phyloP scores from a whole-genome alignment of 2,888 invertebrate genomes.

The Drosophila mimica region DNA sequence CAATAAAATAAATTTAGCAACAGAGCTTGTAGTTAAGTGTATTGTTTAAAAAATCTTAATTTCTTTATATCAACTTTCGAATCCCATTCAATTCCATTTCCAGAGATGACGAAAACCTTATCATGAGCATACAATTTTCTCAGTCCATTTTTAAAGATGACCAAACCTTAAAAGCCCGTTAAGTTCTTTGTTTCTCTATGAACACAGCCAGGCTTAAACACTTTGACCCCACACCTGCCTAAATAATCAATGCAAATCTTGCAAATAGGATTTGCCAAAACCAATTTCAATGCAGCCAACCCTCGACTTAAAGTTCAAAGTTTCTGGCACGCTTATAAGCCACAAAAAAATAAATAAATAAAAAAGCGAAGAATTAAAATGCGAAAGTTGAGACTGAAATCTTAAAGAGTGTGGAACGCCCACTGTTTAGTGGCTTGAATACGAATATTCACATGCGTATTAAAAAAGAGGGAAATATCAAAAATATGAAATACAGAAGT shows the following conservation, averaged over 20 bases:
- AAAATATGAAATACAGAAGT: constrained; percentile 75
- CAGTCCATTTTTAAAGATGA: constrained; percentile 1
- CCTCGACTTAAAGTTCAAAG: constrained; percentile 1
- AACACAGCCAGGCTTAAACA: not conserved
- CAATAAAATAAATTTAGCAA: not conserved
- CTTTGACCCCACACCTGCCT: constrained; percentile 5
- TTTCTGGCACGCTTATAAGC: constrained; percentile 48
- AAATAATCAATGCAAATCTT: constrained; percentile 45
- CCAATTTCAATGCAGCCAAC: constrained; percentile 1
- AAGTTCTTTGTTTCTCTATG: not conserved
- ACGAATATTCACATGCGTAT: constrained; percentile 70
- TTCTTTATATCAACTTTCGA: not conserved
- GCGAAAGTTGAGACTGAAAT: constrained; percentile 24
- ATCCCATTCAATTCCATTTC: not conserved
- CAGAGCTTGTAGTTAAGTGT: too few species aligned
- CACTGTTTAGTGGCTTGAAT: constrained; percentile 66
- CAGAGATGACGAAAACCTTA: not conserved
- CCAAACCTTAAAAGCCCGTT: not conserved
- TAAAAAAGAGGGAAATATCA: constrained; percentile 44
- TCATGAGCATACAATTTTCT: not conserved
- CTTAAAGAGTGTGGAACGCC: constrained; percentile 56
- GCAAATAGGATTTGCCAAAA: constrained; percentile 42
- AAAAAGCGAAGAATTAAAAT: constrained; percentile 30
- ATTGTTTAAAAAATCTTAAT: not conserved
- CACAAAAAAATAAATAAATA: constrained; percentile 43